Base-by-base conservation (phyloP, 2,888 invertebrate species). In the Meandrusa payeni region DNA sequence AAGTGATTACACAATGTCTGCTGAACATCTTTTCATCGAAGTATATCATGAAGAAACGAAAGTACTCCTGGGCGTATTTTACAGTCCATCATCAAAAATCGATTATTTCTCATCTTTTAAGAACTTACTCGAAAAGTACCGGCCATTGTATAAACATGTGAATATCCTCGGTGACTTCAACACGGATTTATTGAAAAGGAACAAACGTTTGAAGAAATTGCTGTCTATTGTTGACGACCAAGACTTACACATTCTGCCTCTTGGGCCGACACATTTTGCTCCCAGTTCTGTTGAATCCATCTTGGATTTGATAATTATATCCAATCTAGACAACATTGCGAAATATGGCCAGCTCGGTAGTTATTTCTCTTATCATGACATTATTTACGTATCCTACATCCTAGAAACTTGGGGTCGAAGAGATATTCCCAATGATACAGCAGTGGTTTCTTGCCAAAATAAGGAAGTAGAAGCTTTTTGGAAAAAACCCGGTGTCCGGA, bases 281-380 rank as follows among this genome's bases (percentile, higher is more conserved):
- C 46, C 46, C 1, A 5, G 39, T 33, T 29, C 31, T 6, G 9
- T 17, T 1, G 29, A 36, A 2, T 44, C 46, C 10, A 29, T 41
- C 2, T 27, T 48, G n/a, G 48, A 54, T 41, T n/a, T 48, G 5
- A 44, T 48, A 1, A 42, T 51, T 3, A 33, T 47, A 13, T 48
- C 50, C 1, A 31, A 36, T 10, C 10, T 20, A 5, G 17, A 42
- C 3, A 29, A 31, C 1, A 46, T 48, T 5, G 39, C 36, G 6
- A 40, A 15, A 11, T 29, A 37, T 24, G 45, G 47, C 5, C 51
- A 51, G 20, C 29, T 23, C 15, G 38, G 1, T 5, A 33, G 43
- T 26, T 29, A 26, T 17, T 49, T 47, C 10, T 48, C 48, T 5
- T 46, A 48, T 34, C 51, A 49, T 13, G 45, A 49, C 19, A 26